Conservation (phyloP, 2,113 vertebrate genomes). For the Malurus alboscapulatus region DNA sequence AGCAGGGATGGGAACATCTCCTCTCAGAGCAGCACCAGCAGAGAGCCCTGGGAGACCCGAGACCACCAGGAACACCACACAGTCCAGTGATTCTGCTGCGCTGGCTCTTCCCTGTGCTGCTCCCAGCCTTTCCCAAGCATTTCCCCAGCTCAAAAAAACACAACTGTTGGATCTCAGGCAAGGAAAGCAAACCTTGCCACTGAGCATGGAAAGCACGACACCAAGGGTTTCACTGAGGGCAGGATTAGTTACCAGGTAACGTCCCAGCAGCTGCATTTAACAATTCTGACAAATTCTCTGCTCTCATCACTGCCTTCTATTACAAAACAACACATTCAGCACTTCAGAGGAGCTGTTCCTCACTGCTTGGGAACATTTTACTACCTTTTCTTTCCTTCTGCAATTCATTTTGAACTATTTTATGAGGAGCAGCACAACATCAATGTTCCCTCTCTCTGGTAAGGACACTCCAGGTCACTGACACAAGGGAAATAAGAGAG, state of each 20-base stretch:
- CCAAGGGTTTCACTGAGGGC: not conserved
- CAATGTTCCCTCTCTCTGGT: fast-evolving
- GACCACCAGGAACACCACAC: fast-evolving
- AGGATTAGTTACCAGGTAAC: not conserved
- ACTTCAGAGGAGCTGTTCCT: not conserved
- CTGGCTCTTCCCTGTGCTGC: too few relatives aligned
- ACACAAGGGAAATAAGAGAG: not conserved
- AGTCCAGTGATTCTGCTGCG: fast-evolving
- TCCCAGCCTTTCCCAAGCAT: not conserved
- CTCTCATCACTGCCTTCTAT: not conserved
- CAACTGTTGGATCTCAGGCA: not conserved
- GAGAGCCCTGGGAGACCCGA: fast-evolving
- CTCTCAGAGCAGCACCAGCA: not conserved
- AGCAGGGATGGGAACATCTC: not conserved
- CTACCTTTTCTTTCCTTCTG: not conserved
- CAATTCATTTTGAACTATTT: not conserved
- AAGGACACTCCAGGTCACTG: not conserved
- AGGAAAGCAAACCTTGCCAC: not conserved
- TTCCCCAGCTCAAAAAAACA: not conserved
- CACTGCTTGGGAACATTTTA: not conserved
- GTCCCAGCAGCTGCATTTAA: not conserved
- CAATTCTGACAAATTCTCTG: not conserved
- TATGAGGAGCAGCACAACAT: not conserved
- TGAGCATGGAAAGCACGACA: fast-evolving
- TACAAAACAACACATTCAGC: fast-evolving